Conservation (phyloP, 2,797 vertebrate species). For the Crenuchus spilurus region DNA sequence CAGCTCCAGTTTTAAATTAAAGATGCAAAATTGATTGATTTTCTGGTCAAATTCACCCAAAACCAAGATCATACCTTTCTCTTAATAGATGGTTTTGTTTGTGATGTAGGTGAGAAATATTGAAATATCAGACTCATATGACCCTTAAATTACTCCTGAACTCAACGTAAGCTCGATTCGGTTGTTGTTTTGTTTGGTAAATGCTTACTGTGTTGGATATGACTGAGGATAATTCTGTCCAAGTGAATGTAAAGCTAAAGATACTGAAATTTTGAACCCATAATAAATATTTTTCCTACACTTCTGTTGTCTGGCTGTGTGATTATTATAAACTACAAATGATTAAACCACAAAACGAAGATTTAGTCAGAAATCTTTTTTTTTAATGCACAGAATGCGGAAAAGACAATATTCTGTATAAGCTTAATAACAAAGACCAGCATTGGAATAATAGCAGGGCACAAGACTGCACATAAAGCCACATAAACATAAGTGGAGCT, state of each 20-base stretch:
- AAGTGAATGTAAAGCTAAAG: conserved; percentile 3
- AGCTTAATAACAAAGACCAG: too few relatives aligned
- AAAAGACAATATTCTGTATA: neutral
- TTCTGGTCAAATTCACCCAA: too few relatives aligned
- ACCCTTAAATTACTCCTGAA: neutral
- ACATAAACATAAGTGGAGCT: too few relatives aligned
- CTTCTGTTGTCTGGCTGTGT: neutral
- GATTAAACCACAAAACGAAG: too few relatives aligned
- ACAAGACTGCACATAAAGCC: too few relatives aligned
- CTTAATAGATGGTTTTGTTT: too few relatives aligned
- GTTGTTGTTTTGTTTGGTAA: neutral
- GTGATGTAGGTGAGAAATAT: neutral
- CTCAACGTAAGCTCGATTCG: neutral
- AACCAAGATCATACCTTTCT: too few relatives aligned
- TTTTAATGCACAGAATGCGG: neutral
- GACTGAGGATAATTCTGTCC: neutral
- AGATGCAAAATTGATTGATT: too few relatives aligned
- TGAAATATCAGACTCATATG: too few relatives aligned
- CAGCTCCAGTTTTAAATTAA: too few relatives aligned
- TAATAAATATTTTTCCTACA: conserved; percentile 72
- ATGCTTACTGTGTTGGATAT: neutral
- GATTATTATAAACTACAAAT: neutral
- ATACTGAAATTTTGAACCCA: conserved; percentile 52
- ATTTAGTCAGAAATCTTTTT: neutral
- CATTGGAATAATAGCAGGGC: too few relatives aligned